These are phyloP conservation scores for Drosophila koepferae DNA, from an alignment of 2,888 invertebrate genomes.

Conservation along the genomic window DNA sequence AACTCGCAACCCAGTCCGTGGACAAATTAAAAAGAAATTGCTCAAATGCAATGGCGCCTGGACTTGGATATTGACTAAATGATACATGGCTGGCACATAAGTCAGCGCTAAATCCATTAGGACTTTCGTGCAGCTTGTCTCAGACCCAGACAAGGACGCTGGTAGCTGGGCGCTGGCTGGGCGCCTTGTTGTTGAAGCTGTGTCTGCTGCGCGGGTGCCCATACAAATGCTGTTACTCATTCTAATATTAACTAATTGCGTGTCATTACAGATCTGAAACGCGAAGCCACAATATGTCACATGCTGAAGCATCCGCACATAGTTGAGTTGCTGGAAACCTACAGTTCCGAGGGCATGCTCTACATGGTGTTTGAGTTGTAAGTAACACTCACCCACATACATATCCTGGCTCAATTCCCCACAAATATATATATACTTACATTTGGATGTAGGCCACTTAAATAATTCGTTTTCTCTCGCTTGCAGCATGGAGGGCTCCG, in stretches of 20 bases:
- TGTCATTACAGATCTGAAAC: constrained; percentile 92
- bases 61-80: constrained; percentile 68
- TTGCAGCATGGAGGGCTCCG: constrained; percentile 98
- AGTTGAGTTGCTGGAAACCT: constrained; percentile 98
- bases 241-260: constrained; percentile 68
- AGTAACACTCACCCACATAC: constrained; percentile 86
- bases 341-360: constrained; percentile 99
- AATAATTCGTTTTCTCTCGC: constrained; percentile 30
- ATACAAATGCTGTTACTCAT: constrained; percentile 48
- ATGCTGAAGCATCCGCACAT: constrained; percentile 99
- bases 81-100: constrained; percentile 75
- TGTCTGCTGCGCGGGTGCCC: constrained; percentile 20
- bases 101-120: constrained; percentile 71
- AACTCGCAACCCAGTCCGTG: constrained; percentile 23
- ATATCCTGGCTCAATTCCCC: background rate
- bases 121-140: constrained; percentile 55
- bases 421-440: constrained; percentile 1
- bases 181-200: constrained; percentile 1
- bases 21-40: constrained; percentile 75
- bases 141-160: constrained; percentile 17
- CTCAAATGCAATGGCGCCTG: constrained; percentile 63
- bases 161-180: background rate
- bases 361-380: constrained; percentile 99
- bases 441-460: constrained; percentile 51
- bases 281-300: constrained; percentile 99